phyloP scores from a whole-genome alignment of 2,113 vertebrate genomes.

The Platysteira castanea region DNA sequence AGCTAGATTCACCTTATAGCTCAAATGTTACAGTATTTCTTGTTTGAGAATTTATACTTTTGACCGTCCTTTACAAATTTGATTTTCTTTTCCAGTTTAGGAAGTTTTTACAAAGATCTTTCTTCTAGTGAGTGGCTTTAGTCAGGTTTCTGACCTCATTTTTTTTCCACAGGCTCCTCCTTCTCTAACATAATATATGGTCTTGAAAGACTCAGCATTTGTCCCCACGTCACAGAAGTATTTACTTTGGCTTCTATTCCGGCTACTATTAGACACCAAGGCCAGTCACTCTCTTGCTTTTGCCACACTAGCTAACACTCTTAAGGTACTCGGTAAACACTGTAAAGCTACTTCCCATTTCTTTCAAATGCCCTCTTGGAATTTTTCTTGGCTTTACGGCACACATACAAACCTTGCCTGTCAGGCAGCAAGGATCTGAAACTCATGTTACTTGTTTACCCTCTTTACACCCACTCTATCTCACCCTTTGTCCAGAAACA shows the following conservation, averaged over 20 bases:
- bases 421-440: neutral
- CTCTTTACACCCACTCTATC: neutral
- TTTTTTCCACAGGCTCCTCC: neutral
- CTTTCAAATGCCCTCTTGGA: neutral
- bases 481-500: neutral
- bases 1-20: neutral
- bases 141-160: neutral
- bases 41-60: neutral
- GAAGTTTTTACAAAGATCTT: neutral
- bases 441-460: neutral
- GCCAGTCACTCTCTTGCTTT: neutral
- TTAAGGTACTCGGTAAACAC: neutral
- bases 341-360: rapidly evolving
- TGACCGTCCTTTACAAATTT: neutral
- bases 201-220: neutral
- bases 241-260: neutral
- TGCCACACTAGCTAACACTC: neutral
- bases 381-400: neutral
- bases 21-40: neutral
- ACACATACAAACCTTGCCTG: neutral
- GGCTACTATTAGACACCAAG: neutral
- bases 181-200: neutral
- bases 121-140: neutral
- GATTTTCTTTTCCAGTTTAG: neutral
- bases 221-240: neutral